Conservation (phyloP, 2,113 vertebrate species). For the Pristiophorus japonicus region DNA sequence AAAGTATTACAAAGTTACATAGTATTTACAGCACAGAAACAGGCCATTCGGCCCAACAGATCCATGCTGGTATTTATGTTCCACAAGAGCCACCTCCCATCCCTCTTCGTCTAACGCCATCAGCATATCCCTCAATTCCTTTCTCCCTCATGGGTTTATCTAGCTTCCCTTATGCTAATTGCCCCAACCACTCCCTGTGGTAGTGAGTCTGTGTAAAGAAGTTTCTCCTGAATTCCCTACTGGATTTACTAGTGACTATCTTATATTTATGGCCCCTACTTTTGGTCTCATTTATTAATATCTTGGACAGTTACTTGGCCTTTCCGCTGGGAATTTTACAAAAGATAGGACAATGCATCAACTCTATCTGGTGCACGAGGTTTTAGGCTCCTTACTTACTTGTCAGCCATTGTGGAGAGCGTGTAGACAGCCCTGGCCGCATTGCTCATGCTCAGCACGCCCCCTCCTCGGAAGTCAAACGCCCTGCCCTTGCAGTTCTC, state of each 20-base stretch:
- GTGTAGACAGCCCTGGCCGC: conserved; percentile 81
- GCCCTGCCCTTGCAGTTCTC: conserved; percentile 66
- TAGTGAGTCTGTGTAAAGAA: too few relatives aligned
- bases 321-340: background rate
- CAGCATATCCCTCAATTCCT: too few relatives aligned
- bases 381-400: conserved; percentile 51
- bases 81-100: too few relatives aligned
- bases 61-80: too few relatives aligned
- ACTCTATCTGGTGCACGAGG: background rate
- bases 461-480: conserved; percentile 72
- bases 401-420: conserved; percentile 85
- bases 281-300: background rate
- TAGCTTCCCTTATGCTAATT: too few relatives aligned
- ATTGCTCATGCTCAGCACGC: conserved; percentile 70
- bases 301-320: background rate
- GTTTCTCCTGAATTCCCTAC: too few relatives aligned
- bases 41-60: too few relatives aligned
- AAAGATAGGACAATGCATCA: background rate
- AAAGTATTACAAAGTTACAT: background rate
- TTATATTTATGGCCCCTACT: background rate
- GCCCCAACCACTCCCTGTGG: too few relatives aligned
- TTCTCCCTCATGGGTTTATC: too few relatives aligned
- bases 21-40: too few relatives aligned
- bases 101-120: too few relatives aligned
- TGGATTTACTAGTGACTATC: too few relatives aligned